Conservation (phyloP, 2,888 invertebrate genomes). For the Cephus rjabovi region DNA sequence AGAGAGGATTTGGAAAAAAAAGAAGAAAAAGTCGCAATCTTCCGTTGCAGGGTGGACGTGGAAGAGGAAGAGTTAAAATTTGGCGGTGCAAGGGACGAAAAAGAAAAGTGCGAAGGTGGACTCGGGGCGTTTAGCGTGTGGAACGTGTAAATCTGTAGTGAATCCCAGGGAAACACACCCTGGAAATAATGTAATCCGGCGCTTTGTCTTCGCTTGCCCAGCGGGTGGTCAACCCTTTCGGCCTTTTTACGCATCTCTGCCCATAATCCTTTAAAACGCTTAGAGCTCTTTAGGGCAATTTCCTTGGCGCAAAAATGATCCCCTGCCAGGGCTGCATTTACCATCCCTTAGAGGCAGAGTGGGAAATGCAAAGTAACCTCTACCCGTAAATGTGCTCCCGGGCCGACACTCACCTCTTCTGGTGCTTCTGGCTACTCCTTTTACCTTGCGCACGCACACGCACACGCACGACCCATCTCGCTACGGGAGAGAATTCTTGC, state of each 20-base stretch:
- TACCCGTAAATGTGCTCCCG: too few species aligned
- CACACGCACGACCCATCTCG: too few species aligned
- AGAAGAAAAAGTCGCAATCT: too few species aligned
- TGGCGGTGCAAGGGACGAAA: too few species aligned
- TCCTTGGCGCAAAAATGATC: constrained; percentile 27
- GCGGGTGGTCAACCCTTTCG: constrained; percentile 66
- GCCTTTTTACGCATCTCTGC: constrained; percentile 63
- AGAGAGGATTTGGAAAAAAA: too few species aligned
- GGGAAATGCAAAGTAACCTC: constrained; percentile 10
- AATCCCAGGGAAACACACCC: constrained; percentile 8
- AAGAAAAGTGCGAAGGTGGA: too few species aligned
- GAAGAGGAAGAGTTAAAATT: too few species aligned
- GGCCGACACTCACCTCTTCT: too few species aligned
- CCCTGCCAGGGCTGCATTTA: constrained; percentile 21
- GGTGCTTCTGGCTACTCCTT: too few species aligned
- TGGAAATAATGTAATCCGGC: constrained; percentile 47
- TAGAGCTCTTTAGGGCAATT: constrained; percentile 64
- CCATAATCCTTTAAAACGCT: constrained; percentile 66
- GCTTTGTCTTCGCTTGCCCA: constrained; percentile 49
- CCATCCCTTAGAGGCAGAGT: constrained; percentile 9
- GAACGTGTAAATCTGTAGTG: background rate
- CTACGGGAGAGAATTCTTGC: constrained; percentile 43
- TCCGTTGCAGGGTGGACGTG: too few species aligned
- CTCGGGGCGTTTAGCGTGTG: too few species aligned
- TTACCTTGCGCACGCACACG: too few species aligned